Percentiles rank a stretch among this genome's conserved stretches.
phyloP scores from a whole-genome alignment of 2,888 invertebrate species.

The Drosophila mulleri region DNA sequence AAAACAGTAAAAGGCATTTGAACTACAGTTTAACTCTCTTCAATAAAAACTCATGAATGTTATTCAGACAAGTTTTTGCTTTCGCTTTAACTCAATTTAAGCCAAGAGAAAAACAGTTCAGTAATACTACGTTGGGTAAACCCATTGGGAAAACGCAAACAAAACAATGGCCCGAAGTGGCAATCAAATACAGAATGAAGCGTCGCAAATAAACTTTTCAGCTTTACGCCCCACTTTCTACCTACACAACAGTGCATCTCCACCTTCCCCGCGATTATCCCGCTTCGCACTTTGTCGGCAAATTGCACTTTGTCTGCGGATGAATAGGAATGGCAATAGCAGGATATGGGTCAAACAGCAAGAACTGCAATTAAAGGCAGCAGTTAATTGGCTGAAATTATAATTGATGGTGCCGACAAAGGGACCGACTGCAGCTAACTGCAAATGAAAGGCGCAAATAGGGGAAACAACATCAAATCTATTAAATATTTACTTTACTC shows the following conservation, averaged over 20 bases:
- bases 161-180: constrained; percentile 42
- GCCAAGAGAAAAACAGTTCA: not conserved
- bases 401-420: constrained; percentile 56
- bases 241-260: not conserved
- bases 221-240: not conserved
- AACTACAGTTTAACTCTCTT: not conserved
- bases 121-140: constrained; percentile 2
- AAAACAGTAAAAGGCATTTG: not conserved
- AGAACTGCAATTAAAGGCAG: constrained; percentile 50
- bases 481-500: not conserved
- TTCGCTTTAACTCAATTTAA: constrained; percentile 37
- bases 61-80: constrained; percentile 29
- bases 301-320: constrained; percentile 16
- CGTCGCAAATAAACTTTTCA: constrained; percentile 35
- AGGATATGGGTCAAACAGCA: constrained; percentile 60
- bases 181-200: constrained; percentile 44
- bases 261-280: not conserved
- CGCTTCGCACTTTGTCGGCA: constrained; percentile 32
- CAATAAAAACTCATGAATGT: constrained; percentile 45
- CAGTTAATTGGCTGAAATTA: constrained; percentile 59
- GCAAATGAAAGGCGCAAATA: not conserved
- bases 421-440: constrained; percentile 5
- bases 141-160: constrained; percentile 21
- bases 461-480: too few species aligned
- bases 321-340: not conserved